Conservation (phyloP, 2,888 invertebrate species). For the Chloromyia formosa region DNA sequence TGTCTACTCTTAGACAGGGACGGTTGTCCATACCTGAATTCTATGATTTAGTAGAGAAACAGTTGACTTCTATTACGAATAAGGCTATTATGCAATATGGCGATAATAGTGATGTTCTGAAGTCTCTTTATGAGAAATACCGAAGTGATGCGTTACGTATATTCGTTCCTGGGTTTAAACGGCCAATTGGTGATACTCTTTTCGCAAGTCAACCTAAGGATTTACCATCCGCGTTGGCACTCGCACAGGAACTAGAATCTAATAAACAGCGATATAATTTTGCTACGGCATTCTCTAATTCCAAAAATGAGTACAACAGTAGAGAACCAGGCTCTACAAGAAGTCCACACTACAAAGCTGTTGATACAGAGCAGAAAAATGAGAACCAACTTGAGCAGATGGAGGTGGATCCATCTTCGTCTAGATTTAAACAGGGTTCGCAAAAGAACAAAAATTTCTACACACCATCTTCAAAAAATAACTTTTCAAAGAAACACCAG, state of each 20-base stretch:
- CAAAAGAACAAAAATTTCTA: background rate
- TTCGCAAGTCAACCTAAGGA: slow-evolving; percentile 47
- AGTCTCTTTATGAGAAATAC: slow-evolving; percentile 44
- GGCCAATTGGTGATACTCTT: slow-evolving; percentile 46
- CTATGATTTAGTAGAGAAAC: background rate
- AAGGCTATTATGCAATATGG: too few relatives aligned
- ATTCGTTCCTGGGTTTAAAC: too few relatives aligned
- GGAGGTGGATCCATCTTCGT: background rate
- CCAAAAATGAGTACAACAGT: background rate
- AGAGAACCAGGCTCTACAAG: too few relatives aligned
- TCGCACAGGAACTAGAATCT: too few relatives aligned
- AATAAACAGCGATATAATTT: background rate
- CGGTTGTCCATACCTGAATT: background rate
- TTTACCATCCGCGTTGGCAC: too few relatives aligned
- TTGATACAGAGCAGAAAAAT: background rate
- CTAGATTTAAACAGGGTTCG: background rate
- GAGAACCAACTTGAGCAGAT: background rate
- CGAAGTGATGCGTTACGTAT: slow-evolving; percentile 48
- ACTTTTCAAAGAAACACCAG: slow-evolving; percentile 1
- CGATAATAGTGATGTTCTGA: background rate
- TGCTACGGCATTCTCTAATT: background rate
- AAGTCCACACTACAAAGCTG: background rate
- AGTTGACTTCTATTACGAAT: background rate
- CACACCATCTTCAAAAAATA: background rate
- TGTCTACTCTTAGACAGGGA: background rate